Percentiles rank a stretch among this genome's conserved stretches.
These are phyloP conservation scores for Oasisia sp. DNA, from an alignment of 2,888 invertebrate genomes.

Conservation along the genomic window DNA sequence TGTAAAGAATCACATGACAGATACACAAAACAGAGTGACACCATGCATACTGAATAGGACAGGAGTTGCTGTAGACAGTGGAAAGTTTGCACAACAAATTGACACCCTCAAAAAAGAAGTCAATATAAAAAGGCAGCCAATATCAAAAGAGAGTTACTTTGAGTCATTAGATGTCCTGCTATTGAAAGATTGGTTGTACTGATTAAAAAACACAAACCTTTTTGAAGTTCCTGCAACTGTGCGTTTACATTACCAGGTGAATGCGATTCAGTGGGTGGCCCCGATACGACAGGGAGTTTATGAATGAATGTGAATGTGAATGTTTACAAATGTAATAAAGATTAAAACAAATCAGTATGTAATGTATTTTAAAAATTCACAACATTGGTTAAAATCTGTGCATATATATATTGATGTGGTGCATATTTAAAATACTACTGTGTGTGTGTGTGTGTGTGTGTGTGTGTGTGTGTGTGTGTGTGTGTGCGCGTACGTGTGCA, in stretches of 20 bases:
- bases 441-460: no score
- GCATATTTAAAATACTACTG: no score
- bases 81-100: background rate
- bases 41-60: background rate
- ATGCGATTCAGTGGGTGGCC: no score
- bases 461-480: no score
- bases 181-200: background rate
- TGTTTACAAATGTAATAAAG: background rate
- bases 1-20: background rate
- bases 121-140: background rate
- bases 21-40: background rate
- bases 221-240: no score
- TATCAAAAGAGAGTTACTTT: background rate
- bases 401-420: no score
- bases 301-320: background rate
- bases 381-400: no score
- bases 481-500: no score
- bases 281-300: background rate
- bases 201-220: no score
- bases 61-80: background rate
- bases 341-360: background rate
- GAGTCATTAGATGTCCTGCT: no score
- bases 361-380: no score
- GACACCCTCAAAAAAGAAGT: background rate
- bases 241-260: no score